phyloP scores from a whole-genome alignment of 2,888 invertebrate genomes.

The Eucera pruinosa region DNA sequence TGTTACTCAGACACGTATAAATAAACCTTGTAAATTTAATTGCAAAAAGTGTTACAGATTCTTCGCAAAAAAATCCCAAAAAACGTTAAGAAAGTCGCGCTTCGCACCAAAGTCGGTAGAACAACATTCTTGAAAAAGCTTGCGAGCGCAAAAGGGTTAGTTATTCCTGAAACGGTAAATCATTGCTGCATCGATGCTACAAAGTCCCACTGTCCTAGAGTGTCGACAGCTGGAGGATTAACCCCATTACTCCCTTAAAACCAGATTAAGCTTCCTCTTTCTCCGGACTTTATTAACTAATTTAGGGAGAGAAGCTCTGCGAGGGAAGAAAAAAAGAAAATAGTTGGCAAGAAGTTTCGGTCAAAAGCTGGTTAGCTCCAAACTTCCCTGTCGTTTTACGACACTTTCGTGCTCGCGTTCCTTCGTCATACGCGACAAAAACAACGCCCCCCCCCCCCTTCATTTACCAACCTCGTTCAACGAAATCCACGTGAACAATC shows the following conservation, averaged over 20 bases:
- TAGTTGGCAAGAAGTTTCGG: constrained; percentile 43
- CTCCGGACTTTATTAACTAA: constrained; percentile 45
- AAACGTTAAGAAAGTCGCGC: no score
- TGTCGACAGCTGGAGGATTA: neutral
- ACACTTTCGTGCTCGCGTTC: constrained; percentile 28
- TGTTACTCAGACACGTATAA: no score
- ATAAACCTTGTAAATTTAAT: no score
- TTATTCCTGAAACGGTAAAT: neutral
- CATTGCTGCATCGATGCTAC: neutral
- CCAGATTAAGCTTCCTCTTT: constrained; percentile 14
- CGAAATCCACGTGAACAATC: constrained; percentile 1
- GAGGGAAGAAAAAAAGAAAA: constrained; percentile 22
- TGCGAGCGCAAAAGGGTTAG: no score
- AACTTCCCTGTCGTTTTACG: constrained; percentile 43
- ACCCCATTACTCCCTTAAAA: constrained; percentile 19
- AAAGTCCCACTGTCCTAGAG: neutral
- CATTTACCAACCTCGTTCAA: neutral
- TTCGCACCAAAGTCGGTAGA: no score
- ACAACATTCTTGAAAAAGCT: no score
- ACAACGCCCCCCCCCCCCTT: neutral
- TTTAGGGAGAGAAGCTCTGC: constrained; percentile 30
- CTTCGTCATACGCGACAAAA: constrained; percentile 11
- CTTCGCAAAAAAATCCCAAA: no score
- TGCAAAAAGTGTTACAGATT: no score
- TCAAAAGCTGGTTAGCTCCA: constrained; percentile 26